These are phyloP conservation scores for Polyergus mexicanus DNA, from an alignment of 1,140 invertebrate genomes.

Conservation along the genomic window DNA sequence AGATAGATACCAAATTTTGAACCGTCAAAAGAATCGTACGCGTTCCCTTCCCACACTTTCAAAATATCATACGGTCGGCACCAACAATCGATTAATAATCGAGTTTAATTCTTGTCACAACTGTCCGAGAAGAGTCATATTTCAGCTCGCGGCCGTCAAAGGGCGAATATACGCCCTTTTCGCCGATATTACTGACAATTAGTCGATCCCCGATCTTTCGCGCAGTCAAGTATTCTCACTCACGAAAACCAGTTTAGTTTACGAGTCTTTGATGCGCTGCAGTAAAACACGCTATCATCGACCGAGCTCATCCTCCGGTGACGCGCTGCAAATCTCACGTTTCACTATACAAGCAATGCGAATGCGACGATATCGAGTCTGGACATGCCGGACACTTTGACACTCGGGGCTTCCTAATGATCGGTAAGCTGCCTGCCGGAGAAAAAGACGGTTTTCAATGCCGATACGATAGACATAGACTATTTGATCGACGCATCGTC, in stretches of 20 bases:
- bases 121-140: conserved; percentile 4
- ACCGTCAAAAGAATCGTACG: conserved; percentile 41
- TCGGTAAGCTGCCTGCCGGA: conserved; percentile 63
- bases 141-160: conserved; percentile 4
- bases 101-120: conserved; percentile 47
- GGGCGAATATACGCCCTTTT: background rate
- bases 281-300: conserved; percentile 53
- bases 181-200: conserved; percentile 19
- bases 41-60: background rate
- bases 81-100: conserved; percentile 52
- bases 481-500: conserved; percentile 72
- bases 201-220: conserved; percentile 19
- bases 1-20: conserved; percentile 56
- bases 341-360: conserved; percentile 57
- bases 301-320: conserved; percentile 64
- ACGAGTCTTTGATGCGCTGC: background rate
- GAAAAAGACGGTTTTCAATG: conserved; percentile 69
- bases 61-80: conserved; percentile 44
- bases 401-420: conserved; percentile 75
- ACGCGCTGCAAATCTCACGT: conserved; percentile 66
- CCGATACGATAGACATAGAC: conserved; percentile 33
- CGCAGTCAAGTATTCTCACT: conserved; percentile 1
- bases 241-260: background rate
- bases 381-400: conserved; percentile 72
- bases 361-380: conserved; percentile 60